Evolutionary conservation across 2,113 vertebrate species (phyloP).

Genomic region (Zootoca vivipara): DNA sequence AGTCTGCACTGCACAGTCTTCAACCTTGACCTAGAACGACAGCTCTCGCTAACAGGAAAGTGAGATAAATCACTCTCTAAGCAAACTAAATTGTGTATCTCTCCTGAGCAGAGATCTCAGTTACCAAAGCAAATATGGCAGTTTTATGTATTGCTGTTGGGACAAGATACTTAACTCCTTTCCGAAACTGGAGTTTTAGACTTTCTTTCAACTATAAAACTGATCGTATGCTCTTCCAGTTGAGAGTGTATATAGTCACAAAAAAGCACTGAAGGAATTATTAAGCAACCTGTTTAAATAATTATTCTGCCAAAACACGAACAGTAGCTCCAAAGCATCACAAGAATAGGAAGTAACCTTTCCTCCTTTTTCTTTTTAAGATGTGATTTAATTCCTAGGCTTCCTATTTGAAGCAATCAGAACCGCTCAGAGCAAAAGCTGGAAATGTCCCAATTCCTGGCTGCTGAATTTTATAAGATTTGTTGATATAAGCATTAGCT

Average conservation of each 20-base stretch:
- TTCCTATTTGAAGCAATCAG: neutral
- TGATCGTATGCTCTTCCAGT: neutral
- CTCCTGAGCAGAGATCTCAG: slow-evolving; percentile 37
- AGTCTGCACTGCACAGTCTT: slow-evolving; percentile 49
- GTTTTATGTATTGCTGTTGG: neutral
- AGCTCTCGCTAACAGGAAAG: slow-evolving; percentile 27
- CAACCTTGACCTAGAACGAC: slow-evolving; percentile 58
- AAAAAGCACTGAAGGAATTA: neutral
- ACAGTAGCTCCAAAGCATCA: neutral
- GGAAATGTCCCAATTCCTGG: neutral
- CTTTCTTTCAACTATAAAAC: neutral
- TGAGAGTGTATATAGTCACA: neutral
- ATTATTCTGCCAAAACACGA: neutral
- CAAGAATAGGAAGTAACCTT: neutral
- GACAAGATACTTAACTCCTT: slow-evolving; percentile 28
- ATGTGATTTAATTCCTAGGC: neutral
- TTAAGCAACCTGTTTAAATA: neutral
- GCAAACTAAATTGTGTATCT: slow-evolving; percentile 26
- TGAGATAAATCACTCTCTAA: slow-evolving; percentile 42
- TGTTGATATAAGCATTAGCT: neutral
- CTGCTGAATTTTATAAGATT: neutral
- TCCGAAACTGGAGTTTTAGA: slow-evolving; percentile 19
- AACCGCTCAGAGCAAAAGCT: neutral
- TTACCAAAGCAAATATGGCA: neutral
- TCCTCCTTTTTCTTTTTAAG: neutral